Evolutionary conservation across 2,113 vertebrate genomes (phyloP), one percentile per base, ranked within the genome.

Genomic region (Euleptes europaea): DNA sequence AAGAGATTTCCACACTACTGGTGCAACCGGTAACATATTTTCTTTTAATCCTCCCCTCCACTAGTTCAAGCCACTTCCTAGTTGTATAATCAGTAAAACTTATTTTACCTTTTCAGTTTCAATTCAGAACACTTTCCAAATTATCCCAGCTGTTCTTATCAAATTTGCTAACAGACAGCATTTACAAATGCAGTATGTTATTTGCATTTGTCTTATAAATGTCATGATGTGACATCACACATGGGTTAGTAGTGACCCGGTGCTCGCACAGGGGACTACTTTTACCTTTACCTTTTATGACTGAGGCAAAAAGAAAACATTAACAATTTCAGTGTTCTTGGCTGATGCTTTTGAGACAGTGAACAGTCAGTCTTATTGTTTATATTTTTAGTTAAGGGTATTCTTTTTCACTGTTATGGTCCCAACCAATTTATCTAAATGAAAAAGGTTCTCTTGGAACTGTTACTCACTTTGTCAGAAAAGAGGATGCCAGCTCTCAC

Each of bases 401-500:
- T 67, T 92, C 69, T 77, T 84, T 80, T 21, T 63, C 44, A 11
- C 5, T 42, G 49, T 4, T n/a, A 54, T 13, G 40, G 51, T 63
- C 60, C 35, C 31, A 35, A 77, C 74, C n/a, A 87, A 92, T 86
- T 84, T 76, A 87, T 92, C 82, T 79, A 82, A 86, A 94, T 84
- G 74, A 85, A 57, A 90, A 92, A 82, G 21, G 83, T 90, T 88
- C 91, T 84, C 77, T 86, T 91, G 84, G 51, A 76, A 78, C 60
- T 71, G 38, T 91, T 90, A 40, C 42, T 77, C 88, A 57, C 82
- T 93, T 69, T 75, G 69, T 67, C 83, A 88, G 88, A 86, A 93
- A 92, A 63, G 42, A 90, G 82, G 78, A 84, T 1, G 51, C 60
- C 33, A 40, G 33, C 44, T 94, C 76, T 90, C 89, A 80, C 83